A percentile compares a stretch with the other conserved stretches of the same genome.
Conservation (phyloP, 1,140 invertebrate species). For the Rhyacophila brunnea region DNA sequence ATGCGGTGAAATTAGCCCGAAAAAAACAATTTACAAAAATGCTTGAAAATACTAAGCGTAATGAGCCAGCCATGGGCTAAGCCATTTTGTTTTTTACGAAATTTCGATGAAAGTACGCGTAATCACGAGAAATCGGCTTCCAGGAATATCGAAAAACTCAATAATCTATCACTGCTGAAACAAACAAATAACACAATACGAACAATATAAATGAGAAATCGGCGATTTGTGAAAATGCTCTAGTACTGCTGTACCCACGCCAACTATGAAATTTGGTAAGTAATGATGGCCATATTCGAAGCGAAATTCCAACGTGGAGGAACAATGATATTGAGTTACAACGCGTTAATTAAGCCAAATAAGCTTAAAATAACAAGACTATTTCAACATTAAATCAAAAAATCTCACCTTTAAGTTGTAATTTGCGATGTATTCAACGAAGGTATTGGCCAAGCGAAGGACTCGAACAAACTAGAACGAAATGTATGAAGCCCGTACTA, state of each 20-base stretch:
- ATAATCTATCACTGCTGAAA: conserved; percentile 22
- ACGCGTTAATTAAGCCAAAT: conserved; percentile 40
- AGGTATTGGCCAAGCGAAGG: conserved; percentile 54
- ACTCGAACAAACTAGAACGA: conserved; percentile 55
- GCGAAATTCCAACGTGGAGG: conserved; percentile 55
- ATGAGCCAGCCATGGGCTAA: conserved; percentile 28
- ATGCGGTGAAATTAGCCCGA: conserved; percentile 2
- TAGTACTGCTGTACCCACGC: conserved; percentile 28
- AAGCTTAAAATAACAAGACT: conserved; percentile 42
- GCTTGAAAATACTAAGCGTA: conserved; percentile 28
- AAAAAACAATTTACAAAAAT: conserved; percentile 26
- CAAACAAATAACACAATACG: conserved; percentile 12
- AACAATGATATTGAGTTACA: conserved; percentile 43
- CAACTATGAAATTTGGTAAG: conserved; percentile 26
- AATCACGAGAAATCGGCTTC: conserved; percentile 17
- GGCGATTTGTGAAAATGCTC: conserved; percentile 21
- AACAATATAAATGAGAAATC: conserved; percentile 26
- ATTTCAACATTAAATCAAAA: conserved; percentile 47
- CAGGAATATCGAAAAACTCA: conserved; percentile 22
- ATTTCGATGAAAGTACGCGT: conserved; percentile 33
- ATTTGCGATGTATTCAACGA: conserved; percentile 56
- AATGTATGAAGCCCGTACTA: conserved; percentile 57
- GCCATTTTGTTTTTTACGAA: conserved; percentile 33
- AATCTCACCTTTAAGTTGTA: conserved; percentile 55
- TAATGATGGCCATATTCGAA: conserved; percentile 54